Evolutionary conservation across 2,113 vertebrate species (phyloP), one percentile per base, ranked within the genome.

Genomic region (Gorsachius goisagi): DNA sequence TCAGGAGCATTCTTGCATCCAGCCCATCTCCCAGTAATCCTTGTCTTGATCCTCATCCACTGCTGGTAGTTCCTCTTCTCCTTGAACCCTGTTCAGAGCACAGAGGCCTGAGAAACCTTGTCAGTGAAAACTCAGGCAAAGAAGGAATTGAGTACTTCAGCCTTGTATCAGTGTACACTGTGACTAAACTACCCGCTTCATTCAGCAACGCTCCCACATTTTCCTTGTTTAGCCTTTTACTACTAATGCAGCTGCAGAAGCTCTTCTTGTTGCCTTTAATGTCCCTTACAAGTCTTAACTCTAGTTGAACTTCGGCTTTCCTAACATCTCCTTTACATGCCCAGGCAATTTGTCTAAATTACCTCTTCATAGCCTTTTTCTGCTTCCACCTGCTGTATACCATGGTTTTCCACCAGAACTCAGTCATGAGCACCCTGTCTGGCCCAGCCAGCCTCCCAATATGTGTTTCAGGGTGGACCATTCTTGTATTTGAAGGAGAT

Each of bases 341-440:
- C 18, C 21, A 75, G 30, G 32, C 9, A 68, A 21, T 68, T 67
- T 77, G 77, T 73, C 27, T 35, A 59, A 73, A 60, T 28, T 35
- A 5, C 3, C 12, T 2, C 4, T 67, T n/a, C 53, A 27, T 39
- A 67, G 41, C 21, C 32, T 78, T 69, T 79, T 72, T 21, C 62
- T 59, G 52, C 26, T 74, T 74, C 27, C 32, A 18, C n/a, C 3
- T 2, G 11, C 20, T 41, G 7, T 33, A 33, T 23, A 39, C 6
- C 37, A 13, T 0, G 0, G 1, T 68, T 78, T 83, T 64, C 9
- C 41, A 58, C 35, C 8, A 5, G 27, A 91, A 82, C 2, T 35
- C 37, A 55, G n/a, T 63, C 16, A 37, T 8, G 5, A 75, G 23
- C 24, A 55, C 5, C 5, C 16, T 73, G 8, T 37, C 35, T 83